These are phyloP conservation scores for Sphinx pinastri DNA, from an alignment of 2,888 invertebrate species.

Conservation along the genomic window DNA sequence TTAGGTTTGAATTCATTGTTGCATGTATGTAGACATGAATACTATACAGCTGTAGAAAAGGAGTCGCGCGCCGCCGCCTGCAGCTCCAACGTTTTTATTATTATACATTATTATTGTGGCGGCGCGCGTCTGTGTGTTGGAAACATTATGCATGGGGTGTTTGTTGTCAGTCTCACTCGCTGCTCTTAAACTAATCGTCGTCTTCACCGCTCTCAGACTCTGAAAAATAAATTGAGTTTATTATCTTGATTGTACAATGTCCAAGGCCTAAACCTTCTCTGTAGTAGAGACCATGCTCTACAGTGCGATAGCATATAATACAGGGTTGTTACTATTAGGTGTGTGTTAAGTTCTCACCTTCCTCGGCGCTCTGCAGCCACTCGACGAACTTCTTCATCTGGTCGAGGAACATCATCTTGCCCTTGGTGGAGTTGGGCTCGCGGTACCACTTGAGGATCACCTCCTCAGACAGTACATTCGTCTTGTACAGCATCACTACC, in stretches of 20 bases:
- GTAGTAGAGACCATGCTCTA: no score
- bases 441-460: slow-evolving; percentile 98
- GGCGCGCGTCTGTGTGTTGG: slow-evolving; percentile 33
- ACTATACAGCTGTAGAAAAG: slow-evolving; percentile 71
- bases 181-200: slow-evolving; percentile 81
- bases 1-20: slow-evolving; percentile 13
- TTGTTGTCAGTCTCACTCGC: slow-evolving; percentile 78
- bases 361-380: slow-evolving; percentile 98
- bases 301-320: no score
- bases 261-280: no score
- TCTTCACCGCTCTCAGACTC: slow-evolving; percentile 83
- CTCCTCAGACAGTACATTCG: slow-evolving; percentile 97
- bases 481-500: slow-evolving; percentile 97
- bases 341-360: slow-evolving; percentile 76
- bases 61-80: slow-evolving; percentile 50
- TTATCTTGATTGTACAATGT: background rate
- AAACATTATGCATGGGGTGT: slow-evolving; percentile 36
- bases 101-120: slow-evolving; percentile 48
- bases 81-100: slow-evolving; percentile 47
- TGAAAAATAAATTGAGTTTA: slow-evolving; percentile 52
- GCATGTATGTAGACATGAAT: slow-evolving; percentile 62
- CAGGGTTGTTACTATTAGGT: no score
- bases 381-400: slow-evolving; percentile 99
- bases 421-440: slow-evolving; percentile 95
- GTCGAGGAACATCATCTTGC: slow-evolving; percentile 98